Evolutionary conservation across 37 sponge, comb jelly and placozoan genomes (phyloP), one percentile per base, ranked within the genome.

Genomic region (Geodia barretti): DNA sequence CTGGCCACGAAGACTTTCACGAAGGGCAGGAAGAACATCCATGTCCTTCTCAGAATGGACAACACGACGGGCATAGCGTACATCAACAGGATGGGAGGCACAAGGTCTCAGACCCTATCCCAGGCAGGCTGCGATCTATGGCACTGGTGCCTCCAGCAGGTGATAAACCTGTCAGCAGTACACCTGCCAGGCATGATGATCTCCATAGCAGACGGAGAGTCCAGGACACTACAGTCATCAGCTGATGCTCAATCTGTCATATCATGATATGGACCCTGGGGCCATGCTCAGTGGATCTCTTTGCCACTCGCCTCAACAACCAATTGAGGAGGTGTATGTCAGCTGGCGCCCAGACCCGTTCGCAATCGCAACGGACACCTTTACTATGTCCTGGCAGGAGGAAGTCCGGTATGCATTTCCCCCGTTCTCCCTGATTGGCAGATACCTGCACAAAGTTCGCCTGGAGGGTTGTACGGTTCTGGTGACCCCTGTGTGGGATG

Each of bases 1-100:
- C 37, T 86, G 7, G 87, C 80, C 11, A 64, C 79, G 7, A 68
- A 32, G 17, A 26, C 17, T 20, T 66, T 31, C 32, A 66, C 28
- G 24, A 65, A 65, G 31, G 67, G 67, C 67, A 7, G 24, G 20
- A 17, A 29, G 19, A 65, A 29, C 67, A 65, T 29, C 67, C 24
- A 65, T 8, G 31, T 30, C 9, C 24, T 5, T 17, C 54, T 47
- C 54, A 47, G n/a, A n/a, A n/a, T n/a, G n/a, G n/a, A n/a, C n/a
- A n/a, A 47, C 54, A 14, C 54, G 14, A 7, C 54, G 11, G 7
- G 11, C 54, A 47, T 47, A 47, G 54, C 82, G 4, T 87, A 73
- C 41, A 26, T 87, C 54, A 87, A 80, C 72, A 37, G 26, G 39
- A 88, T 82, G 88, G 88, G 88, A 36, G 88, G 82, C 4, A 88